Evolutionary conservation across 2,113 vertebrate genomes (phyloP).

Genomic region (Bettongia penicillata): DNA sequence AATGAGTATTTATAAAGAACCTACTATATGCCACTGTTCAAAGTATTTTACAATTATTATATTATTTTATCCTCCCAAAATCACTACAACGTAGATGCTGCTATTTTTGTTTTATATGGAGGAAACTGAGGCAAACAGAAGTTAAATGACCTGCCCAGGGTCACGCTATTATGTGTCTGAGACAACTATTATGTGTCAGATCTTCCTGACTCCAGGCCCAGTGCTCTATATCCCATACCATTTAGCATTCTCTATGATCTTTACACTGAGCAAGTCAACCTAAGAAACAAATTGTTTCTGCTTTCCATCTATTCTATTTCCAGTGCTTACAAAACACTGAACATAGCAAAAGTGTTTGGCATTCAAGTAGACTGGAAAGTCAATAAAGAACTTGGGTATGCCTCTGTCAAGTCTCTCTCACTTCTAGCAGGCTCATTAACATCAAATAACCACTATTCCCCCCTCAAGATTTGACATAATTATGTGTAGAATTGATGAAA

Average conservation of each 20-base stretch:
- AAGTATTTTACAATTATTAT: background rate
- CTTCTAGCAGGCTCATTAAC: background rate
- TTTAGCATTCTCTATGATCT: background rate
- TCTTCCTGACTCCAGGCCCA: background rate
- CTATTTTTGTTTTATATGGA: background rate
- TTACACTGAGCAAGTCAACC: background rate
- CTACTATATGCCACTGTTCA: background rate
- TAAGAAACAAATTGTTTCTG: background rate
- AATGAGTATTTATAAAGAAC: background rate
- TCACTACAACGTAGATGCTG: background rate
- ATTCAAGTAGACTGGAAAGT: background rate
- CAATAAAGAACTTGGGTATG: background rate
- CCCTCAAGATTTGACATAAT: background rate
- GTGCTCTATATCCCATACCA: background rate
- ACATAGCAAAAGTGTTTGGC: background rate
- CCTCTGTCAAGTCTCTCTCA: background rate
- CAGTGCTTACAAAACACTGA: background rate
- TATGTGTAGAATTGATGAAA: background rate
- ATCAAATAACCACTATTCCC: background rate
- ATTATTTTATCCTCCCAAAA: background rate
- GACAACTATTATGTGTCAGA: background rate
- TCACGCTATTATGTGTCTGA: background rate
- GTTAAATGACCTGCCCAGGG: background rate
- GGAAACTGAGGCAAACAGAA: background rate
- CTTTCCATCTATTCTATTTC: background rate